Evolutionary conservation across 2,888 invertebrate genomes (phyloP).

Genomic region (Nomada ferruginata): DNA sequence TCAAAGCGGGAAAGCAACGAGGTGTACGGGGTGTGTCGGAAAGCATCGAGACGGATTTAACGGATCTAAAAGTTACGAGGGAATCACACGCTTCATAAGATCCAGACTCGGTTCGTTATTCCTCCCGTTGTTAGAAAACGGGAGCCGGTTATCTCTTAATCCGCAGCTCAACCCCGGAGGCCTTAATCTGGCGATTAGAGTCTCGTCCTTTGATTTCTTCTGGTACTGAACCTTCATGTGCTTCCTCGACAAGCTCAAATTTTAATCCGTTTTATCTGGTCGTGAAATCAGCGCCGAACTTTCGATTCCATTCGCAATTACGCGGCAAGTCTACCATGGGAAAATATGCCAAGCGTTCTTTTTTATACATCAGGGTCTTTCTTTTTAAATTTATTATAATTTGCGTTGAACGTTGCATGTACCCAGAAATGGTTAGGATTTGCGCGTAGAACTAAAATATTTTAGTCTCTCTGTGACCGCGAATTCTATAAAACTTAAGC

Average conservation of each 20-base stretch:
- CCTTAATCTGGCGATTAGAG: constrained; percentile 72
- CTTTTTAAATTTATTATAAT: too few species aligned
- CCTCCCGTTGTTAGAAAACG: constrained; percentile 58
- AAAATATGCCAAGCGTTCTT: too few species aligned
- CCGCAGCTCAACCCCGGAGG: constrained; percentile 67
- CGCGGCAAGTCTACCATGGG: not conserved
- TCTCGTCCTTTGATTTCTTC: constrained; percentile 70
- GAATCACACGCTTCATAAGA: constrained; percentile 63
- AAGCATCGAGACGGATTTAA: constrained; percentile 55
- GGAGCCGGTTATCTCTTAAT: constrained; percentile 73
- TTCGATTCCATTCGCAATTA: not conserved
- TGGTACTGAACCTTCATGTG: constrained; percentile 31
- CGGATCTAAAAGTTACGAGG: constrained; percentile 71
- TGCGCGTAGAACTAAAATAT: too few species aligned
- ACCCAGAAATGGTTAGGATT: too few species aligned
- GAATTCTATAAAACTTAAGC: too few species aligned
- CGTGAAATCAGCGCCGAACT: not conserved
- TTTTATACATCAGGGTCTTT: too few species aligned
- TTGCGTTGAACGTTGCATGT: too few species aligned
- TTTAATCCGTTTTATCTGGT: constrained; percentile 50
- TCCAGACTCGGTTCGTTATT: constrained; percentile 64
- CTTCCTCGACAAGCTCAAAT: constrained; percentile 39
- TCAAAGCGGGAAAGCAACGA: constrained; percentile 32
- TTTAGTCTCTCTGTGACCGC: too few species aligned
- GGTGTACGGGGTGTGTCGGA: constrained; percentile 36